These are phyloP conservation scores for Gambusia holbrooki DNA, from an alignment of 2,113 vertebrate genomes.

Conservation along the genomic window DNA sequence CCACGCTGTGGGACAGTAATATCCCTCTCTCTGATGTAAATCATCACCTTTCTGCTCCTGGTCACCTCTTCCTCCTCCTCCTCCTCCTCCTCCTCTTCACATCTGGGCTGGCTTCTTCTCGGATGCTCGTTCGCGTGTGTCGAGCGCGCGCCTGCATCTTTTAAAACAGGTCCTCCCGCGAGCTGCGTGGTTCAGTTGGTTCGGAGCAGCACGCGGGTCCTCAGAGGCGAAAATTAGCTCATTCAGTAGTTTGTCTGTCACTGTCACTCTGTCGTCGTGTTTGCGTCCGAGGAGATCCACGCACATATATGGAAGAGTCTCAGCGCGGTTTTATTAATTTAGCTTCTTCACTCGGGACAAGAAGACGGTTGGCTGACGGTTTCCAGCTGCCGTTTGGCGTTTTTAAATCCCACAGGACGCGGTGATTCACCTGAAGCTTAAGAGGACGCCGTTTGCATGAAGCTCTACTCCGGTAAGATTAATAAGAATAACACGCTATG, in stretches of 20 bases:
- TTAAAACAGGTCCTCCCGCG: slow-evolving; percentile 46
- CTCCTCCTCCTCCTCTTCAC: not conserved
- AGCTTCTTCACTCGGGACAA: not conserved
- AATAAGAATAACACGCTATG: not conserved
- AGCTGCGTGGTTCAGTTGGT: slow-evolving; percentile 2
- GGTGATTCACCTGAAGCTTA: slow-evolving; percentile 39
- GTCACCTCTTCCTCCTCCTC: too few relatives aligned
- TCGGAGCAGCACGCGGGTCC: not conserved
- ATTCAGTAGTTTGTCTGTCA: rapidly evolving
- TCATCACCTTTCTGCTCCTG: not conserved
- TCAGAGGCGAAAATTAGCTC: not conserved
- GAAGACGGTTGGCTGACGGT: not conserved
- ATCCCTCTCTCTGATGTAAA: slow-evolving; percentile 11
- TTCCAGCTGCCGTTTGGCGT: not conserved
- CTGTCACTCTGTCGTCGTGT: not conserved
- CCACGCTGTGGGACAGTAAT: not conserved
- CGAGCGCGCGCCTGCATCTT: slow-evolving; percentile 49
- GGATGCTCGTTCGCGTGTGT: slow-evolving; percentile 44
- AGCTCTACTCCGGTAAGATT: slow-evolving; percentile 64
- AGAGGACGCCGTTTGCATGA: slow-evolving; percentile 65
- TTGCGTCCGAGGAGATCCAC: not conserved
- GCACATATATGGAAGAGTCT: not conserved
- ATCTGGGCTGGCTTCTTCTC: slow-evolving; percentile 3
- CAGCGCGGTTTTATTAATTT: not conserved
- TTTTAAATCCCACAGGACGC: not conserved